Percentiles rank a stretch among this genome's conserved stretches.
These are phyloP conservation scores for Harpagoxenus sublaevis DNA, from an alignment of 2,888 invertebrate species.

Conservation along the genomic window DNA sequence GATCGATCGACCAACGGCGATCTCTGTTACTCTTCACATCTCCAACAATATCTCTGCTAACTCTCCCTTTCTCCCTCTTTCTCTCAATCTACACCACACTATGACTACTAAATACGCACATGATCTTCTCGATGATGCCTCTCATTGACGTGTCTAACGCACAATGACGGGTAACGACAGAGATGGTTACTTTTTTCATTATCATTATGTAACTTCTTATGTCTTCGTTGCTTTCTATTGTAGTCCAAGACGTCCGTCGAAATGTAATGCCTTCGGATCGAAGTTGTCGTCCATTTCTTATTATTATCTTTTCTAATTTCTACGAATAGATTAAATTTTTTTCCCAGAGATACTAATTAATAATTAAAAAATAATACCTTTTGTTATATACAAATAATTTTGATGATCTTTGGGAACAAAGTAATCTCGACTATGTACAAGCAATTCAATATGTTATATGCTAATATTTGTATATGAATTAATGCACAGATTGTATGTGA, in stretches of 20 bases:
- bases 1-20: slow-evolving; percentile 43
- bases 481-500: background rate
- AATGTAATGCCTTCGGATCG: slow-evolving; percentile 24
- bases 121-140: slow-evolving; percentile 42
- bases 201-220: slow-evolving; percentile 20
- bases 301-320: background rate
- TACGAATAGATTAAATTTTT: background rate
- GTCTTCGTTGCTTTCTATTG: slow-evolving; percentile 24
- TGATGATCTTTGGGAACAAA: background rate
- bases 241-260: slow-evolving; percentile 4
- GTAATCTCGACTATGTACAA: background rate
- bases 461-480: background rate
- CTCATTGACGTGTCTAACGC: slow-evolving; percentile 33
- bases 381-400: background rate
- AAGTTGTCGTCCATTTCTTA: background rate
- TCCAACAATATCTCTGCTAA: slow-evolving; percentile 29
- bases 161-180: slow-evolving; percentile 34
- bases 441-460: background rate
- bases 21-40: slow-evolving; percentile 60
- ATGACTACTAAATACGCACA: slow-evolving; percentile 38
- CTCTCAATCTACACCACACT: slow-evolving; percentile 27
- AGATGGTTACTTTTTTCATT: slow-evolving; percentile 4
- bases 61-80: slow-evolving; percentile 54
- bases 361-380: too few species aligned
- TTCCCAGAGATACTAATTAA: too few species aligned